Evolutionary conservation across 37 sponge, comb jelly and placozoan species (phyloP), one percentile per base, ranked within the genome.

Genomic region (Aplysina aerophoba): DNA sequence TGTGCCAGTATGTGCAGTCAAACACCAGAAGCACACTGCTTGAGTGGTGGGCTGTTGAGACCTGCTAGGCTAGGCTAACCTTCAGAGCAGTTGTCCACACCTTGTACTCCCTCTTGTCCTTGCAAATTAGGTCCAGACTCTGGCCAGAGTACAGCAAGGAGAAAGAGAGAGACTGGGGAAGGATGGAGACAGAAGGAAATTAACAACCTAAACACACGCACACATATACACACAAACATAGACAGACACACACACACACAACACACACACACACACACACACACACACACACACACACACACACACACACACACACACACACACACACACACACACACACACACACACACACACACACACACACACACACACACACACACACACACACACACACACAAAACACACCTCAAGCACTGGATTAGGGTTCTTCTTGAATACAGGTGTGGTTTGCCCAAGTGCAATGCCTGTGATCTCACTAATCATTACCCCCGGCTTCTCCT

Each of bases 111-210:
- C 57, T 72, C 73, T 88, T 87, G 77, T 94, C 91, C 78, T 88
- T 91, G 80, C 97, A 96, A 20, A 96, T 89, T 17, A 96, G 74
- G 56, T 96, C 97, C 35, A 96, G 85, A 19, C 94, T 92, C 0
- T 91, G 84, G 25, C 83, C 84, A 11, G 87, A 85, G 44, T 95
- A 95, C 17, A 95, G 61, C 36, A 92, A 84, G 21, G 95, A 95
- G 79, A 95, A 95, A 5, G 95, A 95, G 39, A 90, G 86, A 19
- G 89, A 64, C 89, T 91, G 79, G 20, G 20, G n/a, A 28, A 63
- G 1, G 54, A 22, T 11, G 8, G 6, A 44, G 50, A 44, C 6
- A 8, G 50, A 44, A 44, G 50, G 50, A 44, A 44, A 44, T n/a
- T 20, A 20, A 58, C 17, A 58, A 37, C 41, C 31, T 73, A 30